Evolutionary conservation across 2,888 invertebrate species (phyloP).

Genomic region (Augochlorella aurata): DNA sequence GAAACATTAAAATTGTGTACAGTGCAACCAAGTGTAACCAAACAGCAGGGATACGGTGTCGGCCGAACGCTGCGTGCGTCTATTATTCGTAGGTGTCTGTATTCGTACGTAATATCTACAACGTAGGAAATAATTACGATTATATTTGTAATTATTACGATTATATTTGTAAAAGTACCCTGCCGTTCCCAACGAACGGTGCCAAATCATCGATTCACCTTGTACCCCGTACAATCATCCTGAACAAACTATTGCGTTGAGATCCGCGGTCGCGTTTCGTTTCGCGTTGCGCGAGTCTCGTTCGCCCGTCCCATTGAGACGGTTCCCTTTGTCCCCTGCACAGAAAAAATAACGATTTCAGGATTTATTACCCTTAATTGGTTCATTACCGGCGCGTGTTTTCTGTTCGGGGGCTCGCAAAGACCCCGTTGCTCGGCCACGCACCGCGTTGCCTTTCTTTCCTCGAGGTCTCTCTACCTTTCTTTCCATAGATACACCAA

Average conservation of each 20-base stretch:
- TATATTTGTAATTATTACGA: no score
- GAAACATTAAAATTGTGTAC: no score
- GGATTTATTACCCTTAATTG: constrained; percentile 60
- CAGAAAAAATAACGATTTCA: constrained; percentile 54
- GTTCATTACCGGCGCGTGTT: constrained; percentile 38
- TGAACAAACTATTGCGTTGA: constrained; percentile 36
- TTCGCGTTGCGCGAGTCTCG: constrained; percentile 20
- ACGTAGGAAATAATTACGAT: no score
- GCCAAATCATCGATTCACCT: constrained; percentile 51
- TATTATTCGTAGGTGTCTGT: no score
- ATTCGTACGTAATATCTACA: no score
- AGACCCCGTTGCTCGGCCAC: no score
- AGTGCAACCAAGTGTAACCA: no score
- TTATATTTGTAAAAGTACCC: neutral
- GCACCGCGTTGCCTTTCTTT: no score
- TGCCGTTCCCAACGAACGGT: constrained; percentile 33
- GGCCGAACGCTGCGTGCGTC: no score
- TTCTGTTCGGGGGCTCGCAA: neutral
- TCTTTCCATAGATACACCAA: no score
- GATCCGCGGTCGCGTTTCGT: constrained; percentile 28
- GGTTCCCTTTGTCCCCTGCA: constrained; percentile 37
- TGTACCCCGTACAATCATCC: constrained; percentile 28
- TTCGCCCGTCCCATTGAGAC: constrained; percentile 45
- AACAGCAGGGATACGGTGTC: no score
- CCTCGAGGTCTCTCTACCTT: no score